A percentile compares a stretch with the other conserved stretches of the same genome.
phyloP scores from a whole-genome alignment of 2,113 vertebrate genomes.

The Cynopterus brachyotis region DNA sequence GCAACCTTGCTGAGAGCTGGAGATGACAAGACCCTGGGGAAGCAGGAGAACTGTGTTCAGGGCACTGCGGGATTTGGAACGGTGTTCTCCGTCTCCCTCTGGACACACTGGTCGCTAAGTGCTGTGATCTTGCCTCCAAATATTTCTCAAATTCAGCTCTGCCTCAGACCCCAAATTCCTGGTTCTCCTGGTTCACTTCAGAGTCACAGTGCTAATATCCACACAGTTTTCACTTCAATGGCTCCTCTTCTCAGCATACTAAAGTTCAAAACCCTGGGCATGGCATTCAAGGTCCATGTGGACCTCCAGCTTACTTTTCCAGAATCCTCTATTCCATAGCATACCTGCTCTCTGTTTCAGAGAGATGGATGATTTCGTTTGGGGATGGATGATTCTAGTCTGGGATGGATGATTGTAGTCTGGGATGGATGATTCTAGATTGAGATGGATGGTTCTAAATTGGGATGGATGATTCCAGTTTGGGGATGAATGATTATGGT shows the following conservation, averaged over 20 bases:
- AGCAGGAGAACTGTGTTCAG: rapidly evolving
- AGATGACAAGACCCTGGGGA: not conserved
- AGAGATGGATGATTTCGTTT: no score
- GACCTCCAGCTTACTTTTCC: not conserved
- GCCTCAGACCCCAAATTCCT: not conserved
- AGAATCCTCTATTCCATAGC: not conserved
- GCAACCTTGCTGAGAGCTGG: not conserved
- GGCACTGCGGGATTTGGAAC: rapidly evolving
- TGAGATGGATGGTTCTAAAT: no score
- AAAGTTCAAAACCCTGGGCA: not conserved
- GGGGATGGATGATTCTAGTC: not conserved
- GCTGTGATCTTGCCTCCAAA: not conserved
- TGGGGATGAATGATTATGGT: not conserved
- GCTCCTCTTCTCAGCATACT: not conserved
- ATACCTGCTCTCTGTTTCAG: not conserved
- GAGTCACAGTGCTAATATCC: no score
- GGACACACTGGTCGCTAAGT: rapidly evolving
- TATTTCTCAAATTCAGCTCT: not conserved
- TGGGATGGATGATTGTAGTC: no score
- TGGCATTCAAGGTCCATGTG: not conserved
- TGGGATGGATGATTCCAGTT: no score
- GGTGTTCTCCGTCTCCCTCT: rapidly evolving
- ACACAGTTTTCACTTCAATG: not conserved
- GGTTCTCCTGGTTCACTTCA: not conserved
- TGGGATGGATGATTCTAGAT: no score